A percentile compares a stretch with the other conserved stretches of the same genome.
phyloP scores from a whole-genome alignment of 2,888 invertebrate species.

The Heliconius ismenius region DNA sequence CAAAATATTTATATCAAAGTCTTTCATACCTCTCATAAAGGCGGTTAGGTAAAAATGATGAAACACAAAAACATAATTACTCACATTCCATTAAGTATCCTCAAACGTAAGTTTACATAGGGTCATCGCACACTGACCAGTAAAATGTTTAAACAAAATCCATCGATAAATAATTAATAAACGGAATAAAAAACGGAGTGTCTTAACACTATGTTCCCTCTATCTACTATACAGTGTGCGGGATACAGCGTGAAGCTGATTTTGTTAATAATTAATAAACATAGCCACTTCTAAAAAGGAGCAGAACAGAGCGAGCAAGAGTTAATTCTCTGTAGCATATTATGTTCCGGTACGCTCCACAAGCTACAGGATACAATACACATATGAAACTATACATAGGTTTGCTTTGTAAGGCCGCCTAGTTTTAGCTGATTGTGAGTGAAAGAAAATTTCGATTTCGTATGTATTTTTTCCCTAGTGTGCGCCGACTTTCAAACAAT shows the following conservation, averaged over 20 bases:
- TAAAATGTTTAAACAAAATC: not conserved
- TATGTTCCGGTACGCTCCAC: not conserved
- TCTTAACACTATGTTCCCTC: too few species aligned
- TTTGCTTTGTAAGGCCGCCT: slow-evolving; percentile 2
- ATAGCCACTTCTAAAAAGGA: not conserved
- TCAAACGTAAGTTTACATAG: not conserved
- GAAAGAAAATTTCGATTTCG: not conserved
- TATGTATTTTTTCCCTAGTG: not conserved
- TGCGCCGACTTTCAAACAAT: not conserved
- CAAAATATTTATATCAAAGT: slow-evolving; percentile 1
- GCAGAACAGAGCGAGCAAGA: not conserved
- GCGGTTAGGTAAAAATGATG: not conserved
- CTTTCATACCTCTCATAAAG: not conserved
- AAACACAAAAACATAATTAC: slow-evolving; percentile 2
- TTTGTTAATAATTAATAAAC: not conserved
- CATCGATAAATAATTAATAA: not conserved
- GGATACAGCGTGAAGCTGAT: too few species aligned
- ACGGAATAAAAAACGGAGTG: too few species aligned
- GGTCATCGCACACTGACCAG: not conserved
- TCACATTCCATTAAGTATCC: not conserved
- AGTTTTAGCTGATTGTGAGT: slow-evolving; percentile 3
- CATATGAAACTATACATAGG: not conserved
- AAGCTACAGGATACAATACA: not conserved
- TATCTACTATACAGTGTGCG: too few species aligned
- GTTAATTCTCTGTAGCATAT: not conserved